Base-by-base conservation (phyloP, 2,888 invertebrate genomes). In the Nemurella pictetii region DNA sequence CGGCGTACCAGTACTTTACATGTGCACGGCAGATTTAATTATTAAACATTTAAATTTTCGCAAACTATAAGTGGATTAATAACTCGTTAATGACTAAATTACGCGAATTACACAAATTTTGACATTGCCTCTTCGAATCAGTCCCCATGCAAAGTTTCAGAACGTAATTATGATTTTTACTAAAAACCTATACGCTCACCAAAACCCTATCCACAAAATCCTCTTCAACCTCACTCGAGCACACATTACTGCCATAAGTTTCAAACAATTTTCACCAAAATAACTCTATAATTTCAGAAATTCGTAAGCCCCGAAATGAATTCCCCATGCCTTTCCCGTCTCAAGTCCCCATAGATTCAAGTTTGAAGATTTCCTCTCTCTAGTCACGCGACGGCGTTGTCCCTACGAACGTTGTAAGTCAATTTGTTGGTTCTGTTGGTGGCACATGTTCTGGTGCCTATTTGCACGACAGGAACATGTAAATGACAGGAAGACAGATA, bases 401-500 rank as follows among this genome's bases (percentile, higher is more conserved):
- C 75, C 75, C 55, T 55, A 20, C 12, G 28, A 9, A 25, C 75
- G 75, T 75, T 75, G 26, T 75, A 75, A 75, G 75, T 75, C 75
- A 75, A 75, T 75, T 75, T 75, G 28, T 28, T 75, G 75, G 75
- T 28, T 75, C 75, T 28, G 75, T 75, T 75, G 75, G 75, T 28
- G 28, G 75, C 75, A 75, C 75, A 75, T 75, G 75, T 75, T 75
- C 75, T 27, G 7, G 75, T 25, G 75, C 75, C 75, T 28, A 75
- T 75, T 75, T 75, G 75, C 26, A 75, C 25, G 75, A 75, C 75
- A 75, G 75, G 75, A 26, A 75, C 75, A 75, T 78, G 78, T 78
- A 78, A 78, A 28, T 78, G 78, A 78, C 78, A 30, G 78, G 28
- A 27, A 78, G 78, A 78, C 30, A 30, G 28, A 78, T 30, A 78